A percentile compares a stretch with the other conserved stretches of the same genome.
Evolutionary conservation across 1,140 invertebrate species (phyloP).

Genomic region (Bombyx mandarina): DNA sequence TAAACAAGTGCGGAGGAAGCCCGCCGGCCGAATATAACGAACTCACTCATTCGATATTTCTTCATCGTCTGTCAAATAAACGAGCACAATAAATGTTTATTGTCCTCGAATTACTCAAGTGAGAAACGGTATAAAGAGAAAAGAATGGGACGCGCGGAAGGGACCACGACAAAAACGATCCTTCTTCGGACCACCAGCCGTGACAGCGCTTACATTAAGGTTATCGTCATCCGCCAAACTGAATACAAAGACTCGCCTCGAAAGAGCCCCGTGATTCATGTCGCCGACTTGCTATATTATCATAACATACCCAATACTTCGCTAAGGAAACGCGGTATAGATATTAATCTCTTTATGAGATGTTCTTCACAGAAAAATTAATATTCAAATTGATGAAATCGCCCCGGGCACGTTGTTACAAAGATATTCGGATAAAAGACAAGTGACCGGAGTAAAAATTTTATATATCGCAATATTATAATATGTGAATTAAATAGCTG

Average conservation of each 20-base stretch:
- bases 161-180: conserved; percentile 65
- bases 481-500: not conserved
- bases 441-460: not conserved
- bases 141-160: conserved; percentile 61
- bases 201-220: conserved; percentile 68
- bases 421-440: not conserved
- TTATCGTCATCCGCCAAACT: conserved; percentile 65
- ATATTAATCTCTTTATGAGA: conserved; percentile 19
- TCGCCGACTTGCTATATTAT: conserved; percentile 47
- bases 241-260: conserved; percentile 57
- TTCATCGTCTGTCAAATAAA: conserved; percentile 62
- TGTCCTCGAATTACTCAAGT: conserved; percentile 67
- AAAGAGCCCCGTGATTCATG: conserved; percentile 59
- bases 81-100: conserved; percentile 66
- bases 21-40: conserved; percentile 33
- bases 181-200: conserved; percentile 64
- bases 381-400: conserved; percentile 3
- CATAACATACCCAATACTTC: conserved; percentile 37
- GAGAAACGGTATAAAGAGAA: conserved; percentile 66
- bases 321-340: conserved; percentile 26
- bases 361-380: conserved; percentile 12
- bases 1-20: conserved; percentile 23
- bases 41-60: conserved; percentile 58
- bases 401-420: not conserved
- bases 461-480: too few species aligned